These are phyloP conservation scores for Watsonalla binaria DNA, from an alignment of 2,888 invertebrate species.

Conservation along the genomic window DNA sequence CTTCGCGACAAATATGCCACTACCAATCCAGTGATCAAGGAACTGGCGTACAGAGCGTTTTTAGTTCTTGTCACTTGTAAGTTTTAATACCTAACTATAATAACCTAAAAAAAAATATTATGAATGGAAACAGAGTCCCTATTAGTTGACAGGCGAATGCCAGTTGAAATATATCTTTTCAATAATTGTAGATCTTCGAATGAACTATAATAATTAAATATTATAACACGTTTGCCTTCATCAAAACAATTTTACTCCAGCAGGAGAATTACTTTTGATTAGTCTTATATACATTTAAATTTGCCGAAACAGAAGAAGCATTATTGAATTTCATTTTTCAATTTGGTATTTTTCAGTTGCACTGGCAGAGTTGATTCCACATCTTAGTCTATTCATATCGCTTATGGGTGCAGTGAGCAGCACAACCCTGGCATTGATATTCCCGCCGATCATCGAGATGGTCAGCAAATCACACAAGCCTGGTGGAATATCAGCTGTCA, in stretches of 20 bases:
- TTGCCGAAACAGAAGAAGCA: no score
- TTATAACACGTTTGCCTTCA: no score
- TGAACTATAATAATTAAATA: no score
- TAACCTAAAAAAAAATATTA: no score
- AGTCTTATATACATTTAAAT: no score
- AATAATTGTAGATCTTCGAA: no score
- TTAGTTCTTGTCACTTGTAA: constrained; percentile 91
- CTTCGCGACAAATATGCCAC: constrained; percentile 76
- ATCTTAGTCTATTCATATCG: constrained; percentile 92
- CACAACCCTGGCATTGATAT: constrained; percentile 90
- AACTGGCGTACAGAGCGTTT: constrained; percentile 83
- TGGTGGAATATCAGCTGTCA: constrained; percentile 60
- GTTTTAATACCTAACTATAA: constrained; percentile 48
- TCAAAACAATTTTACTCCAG: no score
- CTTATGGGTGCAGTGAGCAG: constrained; percentile 94
- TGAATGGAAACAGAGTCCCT: no score
- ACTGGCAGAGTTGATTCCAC: constrained; percentile 91
- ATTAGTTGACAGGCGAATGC: no score
- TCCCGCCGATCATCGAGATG: constrained; percentile 92
- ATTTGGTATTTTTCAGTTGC: constrained; percentile 79
- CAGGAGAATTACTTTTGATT: no score
- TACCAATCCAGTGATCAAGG: constrained; percentile 78
- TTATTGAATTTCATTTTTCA: neutral
- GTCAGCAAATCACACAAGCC: constrained; percentile 82
- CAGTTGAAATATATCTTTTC: no score